These are phyloP conservation scores for Acrossocheilus wenchowensis DNA, from an alignment of 2,797 vertebrate genomes.

Conservation along the genomic window DNA sequence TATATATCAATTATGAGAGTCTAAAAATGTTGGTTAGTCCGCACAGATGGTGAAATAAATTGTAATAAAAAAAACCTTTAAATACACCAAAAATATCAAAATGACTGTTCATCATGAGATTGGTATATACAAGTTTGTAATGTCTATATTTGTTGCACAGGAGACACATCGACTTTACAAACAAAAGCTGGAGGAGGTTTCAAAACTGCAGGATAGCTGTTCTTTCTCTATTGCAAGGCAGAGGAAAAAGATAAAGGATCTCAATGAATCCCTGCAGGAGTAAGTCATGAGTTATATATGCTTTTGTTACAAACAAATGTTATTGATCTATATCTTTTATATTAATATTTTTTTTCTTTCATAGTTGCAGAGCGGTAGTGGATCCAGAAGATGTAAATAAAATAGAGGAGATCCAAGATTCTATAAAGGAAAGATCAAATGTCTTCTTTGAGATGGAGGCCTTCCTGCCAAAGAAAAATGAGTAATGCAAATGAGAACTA, in stretches of 20 bases:
- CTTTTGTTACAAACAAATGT: neutral
- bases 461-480: slow-evolving; percentile 95
- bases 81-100: neutral
- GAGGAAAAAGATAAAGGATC: slow-evolving; percentile 88
- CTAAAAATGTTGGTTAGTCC: neutral
- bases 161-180: slow-evolving; percentile 91
- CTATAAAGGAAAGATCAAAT: slow-evolving; percentile 83
- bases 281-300: slow-evolving; percentile 67
- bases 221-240: slow-evolving; percentile 84
- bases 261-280: slow-evolving; percentile 79
- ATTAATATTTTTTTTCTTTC: neutral
- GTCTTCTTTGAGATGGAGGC: slow-evolving; percentile 96
- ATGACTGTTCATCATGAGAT: neutral
- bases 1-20: neutral
- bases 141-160: slow-evolving; percentile 67
- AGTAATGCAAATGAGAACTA: slow-evolving; percentile 73
- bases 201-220: slow-evolving; percentile 87
- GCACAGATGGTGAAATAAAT: neutral
- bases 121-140: neutral
- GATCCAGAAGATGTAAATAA: slow-evolving; percentile 69
- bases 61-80: neutral
- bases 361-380: slow-evolving; percentile 80
- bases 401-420: slow-evolving; percentile 79
- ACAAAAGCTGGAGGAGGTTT: slow-evolving; percentile 92
- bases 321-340: neutral